Evolutionary conservation across 2,797 vertebrate species (phyloP).

Genomic region (Sebastes matsubarae): DNA sequence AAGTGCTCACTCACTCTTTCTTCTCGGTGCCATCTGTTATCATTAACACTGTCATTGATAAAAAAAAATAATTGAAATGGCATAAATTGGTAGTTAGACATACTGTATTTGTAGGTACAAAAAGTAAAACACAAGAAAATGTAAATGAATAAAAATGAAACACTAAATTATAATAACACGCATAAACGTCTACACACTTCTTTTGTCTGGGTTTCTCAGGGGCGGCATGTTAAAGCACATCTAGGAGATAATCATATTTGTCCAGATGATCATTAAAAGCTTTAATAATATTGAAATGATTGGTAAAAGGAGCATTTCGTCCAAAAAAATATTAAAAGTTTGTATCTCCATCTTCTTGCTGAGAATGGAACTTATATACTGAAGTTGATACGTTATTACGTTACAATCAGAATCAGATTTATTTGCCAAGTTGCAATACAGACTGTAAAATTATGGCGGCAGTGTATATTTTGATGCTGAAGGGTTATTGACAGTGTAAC

Average conservation of each 20-base stretch:
- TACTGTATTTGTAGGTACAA: background rate
- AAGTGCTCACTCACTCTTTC: background rate
- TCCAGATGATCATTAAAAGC: background rate
- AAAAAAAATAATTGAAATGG: background rate
- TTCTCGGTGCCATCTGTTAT: background rate
- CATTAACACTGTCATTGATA: background rate
- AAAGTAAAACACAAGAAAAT: background rate
- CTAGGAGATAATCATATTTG: background rate
- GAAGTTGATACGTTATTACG: background rate
- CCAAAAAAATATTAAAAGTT: background rate
- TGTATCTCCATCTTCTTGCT: background rate
- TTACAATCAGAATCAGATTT: too few species aligned
- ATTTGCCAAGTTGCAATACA: too few species aligned
- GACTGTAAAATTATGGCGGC: too few species aligned
- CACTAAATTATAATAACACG: background rate
- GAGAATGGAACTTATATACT: background rate
- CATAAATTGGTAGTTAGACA: background rate
- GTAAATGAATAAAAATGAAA: background rate
- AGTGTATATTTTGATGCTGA: too few species aligned
- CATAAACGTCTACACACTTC: background rate
- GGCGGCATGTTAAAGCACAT: too few species aligned
- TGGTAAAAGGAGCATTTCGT: background rate
- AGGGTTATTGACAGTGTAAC: too few species aligned
- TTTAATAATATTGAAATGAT: background rate
- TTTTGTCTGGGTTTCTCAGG: background rate